Conservation (phyloP, 2,888 invertebrate genomes). For the Chironomus riparius region DNA sequence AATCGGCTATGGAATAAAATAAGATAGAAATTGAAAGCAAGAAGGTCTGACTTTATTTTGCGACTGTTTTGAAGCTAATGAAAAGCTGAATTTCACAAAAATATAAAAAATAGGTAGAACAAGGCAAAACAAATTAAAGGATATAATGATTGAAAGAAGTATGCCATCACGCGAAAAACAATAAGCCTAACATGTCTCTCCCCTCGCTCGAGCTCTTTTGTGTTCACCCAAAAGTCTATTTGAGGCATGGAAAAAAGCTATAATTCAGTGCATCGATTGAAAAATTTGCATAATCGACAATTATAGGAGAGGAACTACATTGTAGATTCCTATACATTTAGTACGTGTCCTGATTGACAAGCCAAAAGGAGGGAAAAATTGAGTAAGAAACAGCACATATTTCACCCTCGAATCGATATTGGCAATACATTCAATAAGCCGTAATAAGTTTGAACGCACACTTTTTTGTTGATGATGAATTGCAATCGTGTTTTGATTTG, state of each 20-base stretch:
- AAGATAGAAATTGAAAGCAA: too few relatives aligned
- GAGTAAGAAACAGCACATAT: background rate
- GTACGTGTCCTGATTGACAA: background rate
- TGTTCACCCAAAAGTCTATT: background rate
- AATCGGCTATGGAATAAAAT: slow-evolving; percentile 41
- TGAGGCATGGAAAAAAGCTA: background rate
- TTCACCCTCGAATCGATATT: background rate
- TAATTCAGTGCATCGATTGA: background rate
- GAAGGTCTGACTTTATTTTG: background rate
- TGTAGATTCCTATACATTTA: background rate
- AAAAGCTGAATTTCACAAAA: background rate
- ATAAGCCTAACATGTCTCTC: background rate
- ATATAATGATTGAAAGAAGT: slow-evolving; percentile 19
- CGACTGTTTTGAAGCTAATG: background rate
- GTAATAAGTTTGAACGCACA: background rate
- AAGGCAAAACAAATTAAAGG: background rate
- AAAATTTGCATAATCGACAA: slow-evolving; percentile 19
- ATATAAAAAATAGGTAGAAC: background rate
- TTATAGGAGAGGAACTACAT: background rate
- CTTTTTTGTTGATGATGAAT: background rate
- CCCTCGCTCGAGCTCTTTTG: background rate
- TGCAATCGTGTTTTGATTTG: too few relatives aligned
- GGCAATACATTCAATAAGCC: background rate
- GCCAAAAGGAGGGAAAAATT: background rate
- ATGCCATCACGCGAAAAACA: slow-evolving; percentile 20